Evolutionary conservation across 2,113 vertebrate genomes (phyloP).

Genomic region (Rhineura floridana): DNA sequence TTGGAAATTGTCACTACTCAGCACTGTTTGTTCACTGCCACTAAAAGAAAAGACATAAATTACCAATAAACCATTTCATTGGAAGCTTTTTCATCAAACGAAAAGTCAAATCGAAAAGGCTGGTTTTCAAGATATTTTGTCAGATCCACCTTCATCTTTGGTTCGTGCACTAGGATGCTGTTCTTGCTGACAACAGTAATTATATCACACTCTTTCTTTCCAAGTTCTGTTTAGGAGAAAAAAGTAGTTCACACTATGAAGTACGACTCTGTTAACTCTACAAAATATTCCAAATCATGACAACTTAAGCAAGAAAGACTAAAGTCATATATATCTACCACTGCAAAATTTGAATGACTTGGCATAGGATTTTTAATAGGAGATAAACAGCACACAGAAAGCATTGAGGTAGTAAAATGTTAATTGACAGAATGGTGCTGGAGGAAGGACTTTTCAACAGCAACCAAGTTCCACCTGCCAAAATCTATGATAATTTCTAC

Average conservation of each 20-base stretch:
- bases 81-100: conserved; percentile 87
- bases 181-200: conserved; percentile 90
- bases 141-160: conserved; percentile 95
- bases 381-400: not conserved
- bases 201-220: conserved; percentile 92
- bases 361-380: not conserved
- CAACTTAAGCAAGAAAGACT: not conserved
- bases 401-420: not conserved
- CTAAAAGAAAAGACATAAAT: conserved; percentile 18
- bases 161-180: conserved; percentile 89
- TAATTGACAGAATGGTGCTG: not conserved
- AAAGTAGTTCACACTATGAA: not conserved
- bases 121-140: conserved; percentile 97
- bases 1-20: not conserved
- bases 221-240: conserved; percentile 78
- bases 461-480: not conserved
- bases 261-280: not conserved
- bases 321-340: not conserved
- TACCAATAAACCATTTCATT: conserved; percentile 97
- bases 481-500: not conserved
- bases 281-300: not conserved
- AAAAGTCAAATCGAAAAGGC: conserved; percentile 91
- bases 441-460: not conserved
- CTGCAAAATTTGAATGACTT: not conserved
- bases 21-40: not conserved